Base-by-base conservation (phyloP, 2,888 invertebrate genomes). In the Petrophora chlorosata region DNA sequence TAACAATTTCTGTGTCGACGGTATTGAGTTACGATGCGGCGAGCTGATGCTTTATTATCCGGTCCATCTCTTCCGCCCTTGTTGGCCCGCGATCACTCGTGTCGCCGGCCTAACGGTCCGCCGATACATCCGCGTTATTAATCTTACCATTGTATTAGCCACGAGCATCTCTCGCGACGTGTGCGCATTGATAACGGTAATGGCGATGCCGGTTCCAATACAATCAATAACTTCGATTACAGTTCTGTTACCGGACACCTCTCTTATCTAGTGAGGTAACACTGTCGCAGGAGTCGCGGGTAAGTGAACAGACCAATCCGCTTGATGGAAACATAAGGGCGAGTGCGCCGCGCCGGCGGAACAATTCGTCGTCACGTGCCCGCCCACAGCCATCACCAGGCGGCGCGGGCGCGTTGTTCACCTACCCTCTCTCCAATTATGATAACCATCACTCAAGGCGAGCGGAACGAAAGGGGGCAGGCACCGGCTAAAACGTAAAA, bases 381-480 rank as follows among this genome's bases (percentile, higher is more conserved):
- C 86, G 82, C 85, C 85, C 79, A 83, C 73, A 65, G 71, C 59
- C 75, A 72, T 77, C 74, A 72, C 74, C 73, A 73, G 77, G 76
- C 80, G 76, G 79, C 76, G 73, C 71, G 66, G 76, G 79, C 76
- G 73, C 71, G 66, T 70, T 80, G 74, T 73, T 77, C 81, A 81
- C 79, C 84, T 82, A 88, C 88, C 87, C 88, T 85, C 85, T 76
- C 81, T 76, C 85, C 88, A 90, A 89, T 89, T 89, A 88, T 81
- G 88, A 89, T 90, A 90, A 89, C 86, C 82, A 89, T 89, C 89
- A 88, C 85, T 87, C 87, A 89, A 83, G 84, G 86, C 86, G 82
- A 88, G 88, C 87, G 89, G 88, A 89, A 89, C 89, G 88, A 89
- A 89, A 90, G 83, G 82, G 88, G 89, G 89, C 87, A 87, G 88